Evolutionary conservation across 1,140 invertebrate species (phyloP), one percentile per base, ranked within the genome.

Genomic region (Saccostrea glomerata): DNA sequence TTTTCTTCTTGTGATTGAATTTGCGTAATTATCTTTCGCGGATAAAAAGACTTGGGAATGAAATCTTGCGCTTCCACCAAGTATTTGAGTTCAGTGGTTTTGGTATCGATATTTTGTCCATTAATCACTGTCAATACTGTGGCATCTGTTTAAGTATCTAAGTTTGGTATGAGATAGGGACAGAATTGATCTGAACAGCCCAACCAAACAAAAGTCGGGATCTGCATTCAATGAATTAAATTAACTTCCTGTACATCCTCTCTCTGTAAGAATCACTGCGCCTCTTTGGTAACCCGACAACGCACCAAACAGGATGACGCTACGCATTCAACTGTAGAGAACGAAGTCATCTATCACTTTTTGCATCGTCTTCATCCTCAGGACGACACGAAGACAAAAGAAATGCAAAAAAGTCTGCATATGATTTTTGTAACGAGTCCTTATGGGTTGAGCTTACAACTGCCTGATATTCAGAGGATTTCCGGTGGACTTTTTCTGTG

Each of bases 131-230:
- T 30, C 70, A 77, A 77, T 77, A 36, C 11, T 30, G 70, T 25
- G 70, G 30, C 70, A 77, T 77, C 70, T 77, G 70, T 77, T 77
- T 77, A 73, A 77, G 23, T 77, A 77, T 77, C 70, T 77, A 77
- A 77, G 25, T 77, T 30, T 36, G 70, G 25, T 30, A 77, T 77
- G 70, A 77, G 70, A 77, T 77, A 77, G 70, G 15, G 25, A 77
- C 70, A 77, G 70, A 13, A 77, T 77, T 30, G 70, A 77, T 77
- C 30, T 77, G 4, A 77, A 77, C 70, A 30, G 23, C 25, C 70
- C 70, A 25, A 77, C 25, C 23, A 77, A 77, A 77, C 70, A 30
- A 77, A 77, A 77, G 25, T 77, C 70, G 25, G 70, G 70, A 77
- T 77, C 70, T 77, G 70, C 25, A 77, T 77, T 30, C 70, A 77